These are phyloP conservation scores for Pagetopsis macropterus DNA, from an alignment of 2,797 vertebrate species.

Conservation along the genomic window DNA sequence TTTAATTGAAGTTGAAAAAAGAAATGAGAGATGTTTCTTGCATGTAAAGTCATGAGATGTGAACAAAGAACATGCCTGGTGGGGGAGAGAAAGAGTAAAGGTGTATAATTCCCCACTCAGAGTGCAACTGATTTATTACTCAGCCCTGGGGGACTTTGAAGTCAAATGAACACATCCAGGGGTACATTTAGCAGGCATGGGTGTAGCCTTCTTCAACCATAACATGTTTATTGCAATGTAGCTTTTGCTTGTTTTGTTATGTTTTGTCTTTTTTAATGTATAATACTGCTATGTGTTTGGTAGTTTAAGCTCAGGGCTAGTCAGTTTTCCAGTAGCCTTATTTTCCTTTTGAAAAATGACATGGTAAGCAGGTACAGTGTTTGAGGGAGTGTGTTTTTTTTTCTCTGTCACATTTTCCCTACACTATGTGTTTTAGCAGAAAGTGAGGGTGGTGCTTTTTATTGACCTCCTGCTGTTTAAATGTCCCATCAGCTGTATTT, in stretches of 20 bases:
- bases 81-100: slow-evolving; percentile 37
- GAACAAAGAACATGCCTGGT: slow-evolving; percentile 57
- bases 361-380: slow-evolving; percentile 44
- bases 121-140: slow-evolving; percentile 68
- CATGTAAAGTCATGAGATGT: slow-evolving; percentile 48
- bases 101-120: slow-evolving; percentile 44
- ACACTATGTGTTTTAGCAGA: slow-evolving; percentile 1
- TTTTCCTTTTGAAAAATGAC: slow-evolving; percentile 26
- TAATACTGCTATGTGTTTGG: not conserved
- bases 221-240: slow-evolving; percentile 36
- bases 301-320: slow-evolving; percentile 10
- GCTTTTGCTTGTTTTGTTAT: slow-evolving; percentile 17
- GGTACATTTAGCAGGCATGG: slow-evolving; percentile 56
- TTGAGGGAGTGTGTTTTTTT: slow-evolving; percentile 28
- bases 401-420: slow-evolving; percentile 39
- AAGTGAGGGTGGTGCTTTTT: slow-evolving; percentile 6
- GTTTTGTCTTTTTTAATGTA: slow-evolving; percentile 7
- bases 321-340: slow-evolving; percentile 37
- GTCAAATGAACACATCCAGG: slow-evolving; percentile 58
- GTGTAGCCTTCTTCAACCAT: slow-evolving; percentile 42
- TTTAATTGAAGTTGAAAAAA: not conserved
- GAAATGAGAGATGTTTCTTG: slow-evolving; percentile 4
- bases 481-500: slow-evolving; percentile 8
- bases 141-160: slow-evolving; percentile 55
- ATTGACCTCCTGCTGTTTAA: slow-evolving; percentile 24